These are phyloP conservation scores for Falcaria lacertinaria DNA, from an alignment of 2,888 invertebrate species.

Conservation along the genomic window DNA sequence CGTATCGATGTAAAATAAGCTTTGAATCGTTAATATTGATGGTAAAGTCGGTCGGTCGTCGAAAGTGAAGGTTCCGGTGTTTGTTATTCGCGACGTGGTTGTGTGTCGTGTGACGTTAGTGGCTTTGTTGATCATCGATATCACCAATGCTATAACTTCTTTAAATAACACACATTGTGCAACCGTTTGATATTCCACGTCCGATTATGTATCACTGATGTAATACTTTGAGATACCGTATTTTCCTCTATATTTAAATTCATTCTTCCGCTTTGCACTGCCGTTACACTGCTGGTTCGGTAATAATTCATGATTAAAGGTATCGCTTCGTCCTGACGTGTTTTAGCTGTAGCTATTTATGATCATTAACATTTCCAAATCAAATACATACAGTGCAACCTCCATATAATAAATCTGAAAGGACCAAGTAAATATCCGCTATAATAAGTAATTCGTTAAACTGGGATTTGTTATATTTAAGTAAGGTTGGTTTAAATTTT, in stretches of 20 bases:
- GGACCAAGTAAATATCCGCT: too few species aligned
- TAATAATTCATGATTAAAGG: too few species aligned
- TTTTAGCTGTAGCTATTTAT: too few species aligned
- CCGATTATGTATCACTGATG: slow-evolving; percentile 10
- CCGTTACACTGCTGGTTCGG: too few species aligned
- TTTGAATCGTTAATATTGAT: slow-evolving; percentile 45
- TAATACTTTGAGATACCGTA: neutral
- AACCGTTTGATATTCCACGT: slow-evolving; percentile 21
- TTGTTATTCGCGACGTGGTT: slow-evolving; percentile 58
- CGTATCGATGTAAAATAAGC: slow-evolving; percentile 10
- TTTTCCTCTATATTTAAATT: neutral
- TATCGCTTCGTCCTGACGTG: too few species aligned
- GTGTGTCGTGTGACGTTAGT: slow-evolving; percentile 49
- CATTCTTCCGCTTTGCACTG: neutral
- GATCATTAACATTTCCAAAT: too few species aligned
- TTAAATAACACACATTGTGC: slow-evolving; percentile 26
- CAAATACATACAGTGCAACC: too few species aligned
- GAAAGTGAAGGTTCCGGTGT: slow-evolving; percentile 74
- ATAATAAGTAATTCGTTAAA: too few species aligned
- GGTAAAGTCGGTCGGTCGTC: slow-evolving; percentile 44
- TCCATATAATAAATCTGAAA: too few species aligned
- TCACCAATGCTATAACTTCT: slow-evolving; percentile 17
- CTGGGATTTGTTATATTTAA: too few species aligned
- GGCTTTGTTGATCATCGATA: slow-evolving; percentile 45
- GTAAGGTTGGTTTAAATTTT: too few species aligned